Percentiles rank a stretch among this genome's conserved stretches.
Evolutionary conservation across 2,888 invertebrate species (phyloP).

Genomic region (Isotomurus palustris): DNA sequence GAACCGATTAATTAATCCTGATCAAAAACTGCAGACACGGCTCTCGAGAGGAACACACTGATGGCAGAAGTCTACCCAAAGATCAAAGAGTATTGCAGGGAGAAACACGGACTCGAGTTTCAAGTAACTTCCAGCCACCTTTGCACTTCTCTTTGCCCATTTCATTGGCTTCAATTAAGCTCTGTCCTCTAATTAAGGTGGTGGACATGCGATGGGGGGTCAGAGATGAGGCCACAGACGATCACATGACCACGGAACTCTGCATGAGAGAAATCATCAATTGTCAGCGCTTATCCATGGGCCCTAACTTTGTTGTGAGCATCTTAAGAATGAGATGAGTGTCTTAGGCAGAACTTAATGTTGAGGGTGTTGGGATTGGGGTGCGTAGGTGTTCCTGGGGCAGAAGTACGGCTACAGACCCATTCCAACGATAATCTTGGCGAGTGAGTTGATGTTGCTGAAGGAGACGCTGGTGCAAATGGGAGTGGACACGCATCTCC

Average conservation of each 20-base stretch:
- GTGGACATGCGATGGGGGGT: conserved; percentile 99
- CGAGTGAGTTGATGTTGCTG: conserved; percentile 81
- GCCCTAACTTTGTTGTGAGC: conserved; percentile 89
- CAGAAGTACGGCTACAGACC: conserved; percentile 98
- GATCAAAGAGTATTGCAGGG: conserved; percentile 92
- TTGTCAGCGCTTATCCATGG: conserved; percentile 94
- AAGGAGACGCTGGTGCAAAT: conserved; percentile 78
- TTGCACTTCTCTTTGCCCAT: no score
- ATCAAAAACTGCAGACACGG: conserved; percentile 67
- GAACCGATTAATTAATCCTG: background rate
- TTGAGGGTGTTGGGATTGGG: background rate
- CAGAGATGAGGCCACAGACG: conserved; percentile 95
- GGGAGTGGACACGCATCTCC: conserved; percentile 71
- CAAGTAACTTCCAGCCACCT: no score
- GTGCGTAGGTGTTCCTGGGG: conserved; percentile 75
- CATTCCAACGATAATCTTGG: conserved; percentile 90
- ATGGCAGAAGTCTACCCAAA: conserved; percentile 98
- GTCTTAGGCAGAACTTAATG: background rate
- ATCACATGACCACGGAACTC: conserved; percentile 98
- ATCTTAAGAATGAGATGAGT: background rate
- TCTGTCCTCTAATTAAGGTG: no score
- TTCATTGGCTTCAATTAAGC: no score
- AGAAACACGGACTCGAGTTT: conserved; percentile 95
- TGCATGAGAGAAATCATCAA: conserved; percentile 98
- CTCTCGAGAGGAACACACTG: conserved; percentile 91